Base-by-base conservation (phyloP, 1,140 invertebrate species). In the Bombus turneri region DNA sequence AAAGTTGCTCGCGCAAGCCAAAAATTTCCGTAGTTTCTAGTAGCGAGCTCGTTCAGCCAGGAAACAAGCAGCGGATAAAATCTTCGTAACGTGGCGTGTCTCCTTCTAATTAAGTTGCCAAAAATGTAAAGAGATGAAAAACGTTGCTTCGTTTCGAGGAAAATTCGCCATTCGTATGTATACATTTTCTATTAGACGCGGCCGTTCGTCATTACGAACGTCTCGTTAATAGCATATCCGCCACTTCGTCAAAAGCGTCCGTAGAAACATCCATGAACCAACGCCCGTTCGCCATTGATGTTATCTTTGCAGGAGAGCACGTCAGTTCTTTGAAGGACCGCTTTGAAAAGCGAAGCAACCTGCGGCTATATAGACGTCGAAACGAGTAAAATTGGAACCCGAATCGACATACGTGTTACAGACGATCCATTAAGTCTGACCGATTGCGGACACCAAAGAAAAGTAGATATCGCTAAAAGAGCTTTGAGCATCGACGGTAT, bases 301-400 rank as follows among this genome's bases (percentile, higher is more conserved):
- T 87, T 90, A 87, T 82, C 80, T 86, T 85, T 73, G 77, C 75
- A 39, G 43, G 47, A 71, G 43, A 57, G 86, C 34, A 71, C 73
- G 62, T 53, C 72, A 25, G 47, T 88, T 86, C 87, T 88, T 91
- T 86, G 86, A 87, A 62, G 73, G 71, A 39, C 68, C 22, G 34
- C 72, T 88, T 84, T 90, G 82, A 88, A 91, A 91, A 86, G 71
- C 37, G 66, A 85, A 64, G 47, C 43, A 62, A 37, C 57, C 47
- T 53, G 69, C 69, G 80, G 87, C 57, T 66, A 76, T 59, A 80
- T 62, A 77, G 85, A 71, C 72, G 79, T 53, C 64, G 76, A 86
- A 91, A 88, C 81, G 73, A 91, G 83, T 87, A 85, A 86, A 91
- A 91, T 91, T 88, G 81, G 73, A 90, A 83, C 37, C 39, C 68